These are phyloP conservation scores for Colletes gigas DNA, from an alignment of 1,140 invertebrate genomes.

Conservation along the genomic window DNA sequence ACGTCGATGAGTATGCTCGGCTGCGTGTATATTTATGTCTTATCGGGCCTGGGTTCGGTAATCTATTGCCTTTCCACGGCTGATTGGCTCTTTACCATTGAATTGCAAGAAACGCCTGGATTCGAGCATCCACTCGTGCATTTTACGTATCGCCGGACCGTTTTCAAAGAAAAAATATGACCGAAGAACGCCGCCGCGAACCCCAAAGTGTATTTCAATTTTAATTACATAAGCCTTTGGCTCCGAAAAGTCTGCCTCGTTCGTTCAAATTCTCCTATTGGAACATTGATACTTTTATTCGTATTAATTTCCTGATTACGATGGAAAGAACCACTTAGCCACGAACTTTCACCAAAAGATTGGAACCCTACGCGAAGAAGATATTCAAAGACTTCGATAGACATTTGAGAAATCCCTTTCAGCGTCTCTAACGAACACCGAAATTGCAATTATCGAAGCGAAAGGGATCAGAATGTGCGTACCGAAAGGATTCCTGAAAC, in stretches of 20 bases:
- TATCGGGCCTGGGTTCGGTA: slow-evolving; percentile 23
- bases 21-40: slow-evolving; percentile 28
- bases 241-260: too few species aligned
- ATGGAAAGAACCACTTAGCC: too few species aligned
- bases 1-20: background rate
- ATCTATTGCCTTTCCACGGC: slow-evolving; percentile 42
- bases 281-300: too few species aligned
- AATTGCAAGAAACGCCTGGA: slow-evolving; percentile 30
- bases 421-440: background rate
- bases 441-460: slow-evolving; percentile 2
- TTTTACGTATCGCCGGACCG: slow-evolving; percentile 15
- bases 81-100: slow-evolving; percentile 54
- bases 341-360: too few species aligned
- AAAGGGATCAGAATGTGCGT: background rate
- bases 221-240: background rate
- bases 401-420: background rate
- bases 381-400: background rate
- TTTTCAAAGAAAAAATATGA: background rate
- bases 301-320: too few species aligned
- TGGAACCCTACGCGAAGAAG: background rate
- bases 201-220: background rate
- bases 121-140: background rate
- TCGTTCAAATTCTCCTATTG: too few species aligned
- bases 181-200: background rate
- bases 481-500: background rate